Evolutionary conservation across 2,113 vertebrate species (phyloP).

Genomic region (Chaetura pelagica): DNA sequence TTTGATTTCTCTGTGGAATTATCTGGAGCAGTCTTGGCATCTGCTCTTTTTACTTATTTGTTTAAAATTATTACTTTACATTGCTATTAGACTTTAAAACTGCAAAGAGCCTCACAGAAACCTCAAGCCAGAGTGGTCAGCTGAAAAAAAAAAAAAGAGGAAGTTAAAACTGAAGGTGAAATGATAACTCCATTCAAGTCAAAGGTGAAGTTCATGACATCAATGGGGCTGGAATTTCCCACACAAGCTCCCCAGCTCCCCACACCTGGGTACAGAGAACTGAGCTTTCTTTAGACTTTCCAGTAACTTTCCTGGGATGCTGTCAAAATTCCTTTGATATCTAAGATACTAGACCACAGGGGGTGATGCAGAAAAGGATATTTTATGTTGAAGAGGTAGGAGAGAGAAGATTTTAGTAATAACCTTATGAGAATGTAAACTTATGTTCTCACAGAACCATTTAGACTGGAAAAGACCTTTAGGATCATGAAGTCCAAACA

Average conservation of each 20-base stretch:
- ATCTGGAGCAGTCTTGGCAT: not conserved
- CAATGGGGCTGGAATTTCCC: too few relatives aligned
- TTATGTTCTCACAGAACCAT: not conserved
- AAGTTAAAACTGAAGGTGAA: not conserved
- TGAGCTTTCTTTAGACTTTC: not conserved
- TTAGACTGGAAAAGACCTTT: not conserved
- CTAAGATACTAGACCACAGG: not conserved
- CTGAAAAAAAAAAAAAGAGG: not conserved
- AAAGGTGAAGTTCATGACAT: not conserved
- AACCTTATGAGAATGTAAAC: not conserved
- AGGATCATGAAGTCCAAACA: not conserved
- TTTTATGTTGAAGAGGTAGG: not conserved
- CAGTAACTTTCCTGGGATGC: not conserved
- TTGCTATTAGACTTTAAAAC: not conserved
- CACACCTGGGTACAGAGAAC: not conserved
- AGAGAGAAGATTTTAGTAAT: not conserved
- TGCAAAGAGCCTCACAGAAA: not conserved
- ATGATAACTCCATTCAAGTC: not conserved
- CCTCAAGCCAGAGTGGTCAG: fast-evolving
- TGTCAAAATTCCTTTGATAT: not conserved
- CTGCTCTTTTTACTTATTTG: not conserved
- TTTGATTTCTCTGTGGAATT: not conserved
- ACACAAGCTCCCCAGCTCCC: not conserved
- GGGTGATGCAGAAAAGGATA: not conserved
- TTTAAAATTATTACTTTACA: not conserved